A percentile compares a stretch with the other conserved stretches of the same genome.
Conservation (phyloP, 2,113 vertebrate genomes). For the Oncorhynchus mykiss region DNA sequence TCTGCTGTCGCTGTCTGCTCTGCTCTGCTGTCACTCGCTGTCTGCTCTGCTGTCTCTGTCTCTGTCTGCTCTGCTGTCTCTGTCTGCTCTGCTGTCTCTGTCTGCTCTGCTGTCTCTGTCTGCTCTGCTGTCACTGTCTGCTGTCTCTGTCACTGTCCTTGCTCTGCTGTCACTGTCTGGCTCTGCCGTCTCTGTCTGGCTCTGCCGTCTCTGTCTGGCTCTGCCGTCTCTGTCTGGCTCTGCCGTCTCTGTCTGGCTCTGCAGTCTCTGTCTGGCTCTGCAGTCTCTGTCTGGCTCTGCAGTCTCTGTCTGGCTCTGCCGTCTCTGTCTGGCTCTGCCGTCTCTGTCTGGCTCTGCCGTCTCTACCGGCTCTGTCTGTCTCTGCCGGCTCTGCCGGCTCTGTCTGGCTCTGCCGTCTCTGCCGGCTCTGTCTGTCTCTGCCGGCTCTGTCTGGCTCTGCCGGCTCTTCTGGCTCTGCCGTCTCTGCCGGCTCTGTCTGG, state of each 20-base stretch:
- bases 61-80: background rate
- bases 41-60: no score
- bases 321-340: no score
- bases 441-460: background rate
- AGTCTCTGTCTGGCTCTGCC: no score
- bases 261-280: background rate
- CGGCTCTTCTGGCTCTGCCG: background rate
- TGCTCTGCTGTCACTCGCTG: no score
- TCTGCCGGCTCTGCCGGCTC: background rate
- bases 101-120: background rate
- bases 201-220: no score
- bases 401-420: background rate
- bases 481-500: no score
- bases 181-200: no score
- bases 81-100: background rate
- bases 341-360: background rate
- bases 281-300: background rate
- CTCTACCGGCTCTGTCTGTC: background rate
- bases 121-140: no score
- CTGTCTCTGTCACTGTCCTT: no score
- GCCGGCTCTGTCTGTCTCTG: background rate
- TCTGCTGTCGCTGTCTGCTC: no score
- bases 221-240: no score
- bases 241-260: background rate
- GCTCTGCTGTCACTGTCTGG: background rate